Conservation (phyloP, 2,888 invertebrate species). For the Napeogenes sylphis region DNA sequence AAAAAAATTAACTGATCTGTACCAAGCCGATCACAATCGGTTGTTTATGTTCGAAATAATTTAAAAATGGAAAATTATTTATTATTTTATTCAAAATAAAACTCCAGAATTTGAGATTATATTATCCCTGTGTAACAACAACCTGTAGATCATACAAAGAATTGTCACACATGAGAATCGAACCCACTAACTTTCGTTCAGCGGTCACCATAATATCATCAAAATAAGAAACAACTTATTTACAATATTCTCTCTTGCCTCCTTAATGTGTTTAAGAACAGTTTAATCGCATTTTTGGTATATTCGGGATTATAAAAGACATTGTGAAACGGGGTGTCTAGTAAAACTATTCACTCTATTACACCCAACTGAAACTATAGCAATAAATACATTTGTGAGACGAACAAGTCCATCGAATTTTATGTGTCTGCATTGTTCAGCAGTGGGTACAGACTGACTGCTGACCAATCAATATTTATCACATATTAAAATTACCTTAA, state of each 20-base stretch:
- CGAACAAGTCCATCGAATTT: background rate
- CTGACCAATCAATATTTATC: slow-evolving; percentile 11
- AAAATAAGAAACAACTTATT: no score
- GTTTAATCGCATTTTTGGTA: no score
- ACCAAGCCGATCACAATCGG: slow-evolving; percentile 15
- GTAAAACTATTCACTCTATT: background rate
- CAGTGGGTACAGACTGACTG: slow-evolving; percentile 6
- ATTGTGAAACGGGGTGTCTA: no score
- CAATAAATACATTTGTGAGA: background rate
- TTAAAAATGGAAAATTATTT: background rate
- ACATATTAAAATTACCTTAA: background rate
- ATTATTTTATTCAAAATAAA: background rate
- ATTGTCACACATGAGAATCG: no score
- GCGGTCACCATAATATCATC: no score
- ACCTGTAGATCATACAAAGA: no score
- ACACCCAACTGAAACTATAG: background rate
- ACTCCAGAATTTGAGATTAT: no score
- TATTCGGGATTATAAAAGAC: no score
- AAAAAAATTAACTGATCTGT: slow-evolving; percentile 24
- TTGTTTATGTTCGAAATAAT: slow-evolving; percentile 16
- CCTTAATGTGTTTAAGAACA: no score
- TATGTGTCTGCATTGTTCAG: slow-evolving; percentile 5
- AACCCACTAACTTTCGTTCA: no score
- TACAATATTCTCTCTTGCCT: no score
- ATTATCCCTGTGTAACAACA: no score